Evolutionary conservation across 53 echinoderm and acorn worm species (phyloP).

Genomic region (Patiria pectinifera): DNA sequence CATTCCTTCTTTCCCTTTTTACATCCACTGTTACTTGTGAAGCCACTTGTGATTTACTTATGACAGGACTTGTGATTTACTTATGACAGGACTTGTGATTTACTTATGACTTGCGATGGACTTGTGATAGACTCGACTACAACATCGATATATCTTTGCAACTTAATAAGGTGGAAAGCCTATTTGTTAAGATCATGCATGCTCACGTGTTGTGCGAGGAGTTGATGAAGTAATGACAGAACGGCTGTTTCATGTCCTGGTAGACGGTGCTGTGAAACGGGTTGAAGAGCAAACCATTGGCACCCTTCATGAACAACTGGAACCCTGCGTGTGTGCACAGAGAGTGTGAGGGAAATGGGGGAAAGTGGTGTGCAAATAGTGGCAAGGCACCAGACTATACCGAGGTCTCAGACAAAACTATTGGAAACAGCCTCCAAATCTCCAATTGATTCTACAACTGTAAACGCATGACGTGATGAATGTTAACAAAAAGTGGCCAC

Average conservation of each 20-base stretch:
- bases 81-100: too few species aligned
- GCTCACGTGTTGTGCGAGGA: slow-evolving; percentile 99
- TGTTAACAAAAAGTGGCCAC: neutral
- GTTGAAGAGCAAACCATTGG: slow-evolving; percentile 89
- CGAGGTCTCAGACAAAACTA: neutral
- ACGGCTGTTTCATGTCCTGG: slow-evolving; percentile 96
- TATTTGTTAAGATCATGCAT: neutral
- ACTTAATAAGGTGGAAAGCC: neutral
- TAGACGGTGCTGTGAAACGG: slow-evolving; percentile 83
- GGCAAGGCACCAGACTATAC: slow-evolving; percentile 21
- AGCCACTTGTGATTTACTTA: too few species aligned
- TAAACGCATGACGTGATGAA: neutral
- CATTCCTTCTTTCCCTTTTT: too few species aligned
- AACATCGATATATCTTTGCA: too few species aligned
- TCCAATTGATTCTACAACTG: neutral
- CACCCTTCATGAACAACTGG: slow-evolving; percentile 85
- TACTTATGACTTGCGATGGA: too few species aligned
- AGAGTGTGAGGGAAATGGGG: neutral
- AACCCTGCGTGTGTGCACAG: slow-evolving; percentile 66
- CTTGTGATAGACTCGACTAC: too few species aligned
- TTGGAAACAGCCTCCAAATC: neutral
- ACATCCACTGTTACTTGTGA: too few species aligned
- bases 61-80: too few species aligned
- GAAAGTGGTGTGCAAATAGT: neutral
- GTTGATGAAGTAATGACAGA: slow-evolving; percentile 93